Conservation (phyloP, 2,113 vertebrate species). For the Sisor rabdophorus region DNA sequence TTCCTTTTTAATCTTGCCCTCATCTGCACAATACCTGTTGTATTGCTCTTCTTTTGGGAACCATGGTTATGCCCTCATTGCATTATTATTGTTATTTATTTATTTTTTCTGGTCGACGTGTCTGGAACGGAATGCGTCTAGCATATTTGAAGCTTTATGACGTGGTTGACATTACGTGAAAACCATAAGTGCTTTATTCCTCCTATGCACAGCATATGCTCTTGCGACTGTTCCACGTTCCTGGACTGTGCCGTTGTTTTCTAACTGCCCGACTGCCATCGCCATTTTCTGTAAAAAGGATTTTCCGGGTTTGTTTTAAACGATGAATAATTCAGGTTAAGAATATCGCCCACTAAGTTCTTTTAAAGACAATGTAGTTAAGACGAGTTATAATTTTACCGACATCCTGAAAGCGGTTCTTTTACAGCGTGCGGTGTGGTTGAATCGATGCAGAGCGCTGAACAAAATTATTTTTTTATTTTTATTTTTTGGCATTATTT, state of each 20-base stretch:
- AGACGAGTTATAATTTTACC: constrained; percentile 10
- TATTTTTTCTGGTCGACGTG: constrained; percentile 27
- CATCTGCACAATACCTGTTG: constrained; percentile 9
- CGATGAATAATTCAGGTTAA: constrained; percentile 25
- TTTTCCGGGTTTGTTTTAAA: too few relatives aligned
- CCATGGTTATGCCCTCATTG: constrained; percentile 36
- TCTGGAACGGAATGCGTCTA: constrained; percentile 49
- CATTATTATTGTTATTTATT: constrained; percentile 35
- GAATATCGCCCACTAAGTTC: background rate
- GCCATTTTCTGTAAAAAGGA: constrained; percentile 35
- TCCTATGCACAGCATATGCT: constrained; percentile 94
- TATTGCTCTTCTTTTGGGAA: constrained; percentile 46
- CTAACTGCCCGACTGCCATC: constrained; percentile 60
- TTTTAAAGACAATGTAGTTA: constrained; percentile 6
- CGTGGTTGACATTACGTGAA: constrained; percentile 80
- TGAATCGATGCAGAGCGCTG: background rate
- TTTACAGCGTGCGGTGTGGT: constrained; percentile 13
- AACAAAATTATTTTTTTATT: background rate
- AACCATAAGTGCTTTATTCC: constrained; percentile 99
- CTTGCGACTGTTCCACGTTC: constrained; percentile 91
- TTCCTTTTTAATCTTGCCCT: constrained; percentile 1
- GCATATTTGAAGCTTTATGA: constrained; percentile 73
- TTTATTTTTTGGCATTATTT: constrained; percentile 8
- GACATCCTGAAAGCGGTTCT: background rate
- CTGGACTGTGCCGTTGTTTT: constrained; percentile 83